Percentiles rank a stretch among this genome's conserved stretches.
Evolutionary conservation across 2,888 invertebrate species (phyloP).

Genomic region (Andrena hattorfiana): DNA sequence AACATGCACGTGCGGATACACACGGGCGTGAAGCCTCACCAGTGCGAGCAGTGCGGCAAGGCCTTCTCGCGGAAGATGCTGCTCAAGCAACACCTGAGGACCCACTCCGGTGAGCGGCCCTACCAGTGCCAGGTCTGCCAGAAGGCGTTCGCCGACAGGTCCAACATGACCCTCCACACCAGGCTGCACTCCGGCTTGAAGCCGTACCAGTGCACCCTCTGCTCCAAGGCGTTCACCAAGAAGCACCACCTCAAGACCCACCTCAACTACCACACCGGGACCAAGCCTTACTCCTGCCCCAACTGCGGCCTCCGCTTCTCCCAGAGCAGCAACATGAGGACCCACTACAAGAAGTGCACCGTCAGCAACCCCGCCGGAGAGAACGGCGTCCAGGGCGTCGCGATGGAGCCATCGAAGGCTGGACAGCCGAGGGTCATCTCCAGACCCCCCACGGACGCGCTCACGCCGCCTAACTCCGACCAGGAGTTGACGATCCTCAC

Average conservation of each 20-base stretch:
- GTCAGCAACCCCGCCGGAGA: slow-evolving; percentile 42
- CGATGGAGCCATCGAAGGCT: neutral
- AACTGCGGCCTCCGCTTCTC: slow-evolving; percentile 92
- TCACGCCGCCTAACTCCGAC: slow-evolving; percentile 81
- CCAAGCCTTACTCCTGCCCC: slow-evolving; percentile 92
- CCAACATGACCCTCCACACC: slow-evolving; percentile 94
- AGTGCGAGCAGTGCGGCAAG: slow-evolving; percentile 91
- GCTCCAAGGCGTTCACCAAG: slow-evolving; percentile 93
- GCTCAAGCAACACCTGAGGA: slow-evolving; percentile 92
- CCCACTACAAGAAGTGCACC: slow-evolving; percentile 92
- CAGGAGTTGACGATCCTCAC: slow-evolving; percentile 77
- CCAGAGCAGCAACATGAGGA: slow-evolving; percentile 95
- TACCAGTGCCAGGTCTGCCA: slow-evolving; percentile 93
- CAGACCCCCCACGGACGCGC: slow-evolving; percentile 59
- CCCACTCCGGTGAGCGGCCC: slow-evolving; percentile 93
- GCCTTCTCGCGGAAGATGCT: slow-evolving; percentile 95
- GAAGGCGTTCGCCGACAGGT: slow-evolving; percentile 93
- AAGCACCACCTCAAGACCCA: slow-evolving; percentile 94
- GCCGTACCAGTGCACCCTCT: slow-evolving; percentile 89
- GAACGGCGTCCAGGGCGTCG: neutral
- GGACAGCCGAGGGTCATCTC: slow-evolving; percentile 21
- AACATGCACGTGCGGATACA: slow-evolving; percentile 95
- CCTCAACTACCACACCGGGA: slow-evolving; percentile 93
- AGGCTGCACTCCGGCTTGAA: slow-evolving; percentile 93
- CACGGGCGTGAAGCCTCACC: slow-evolving; percentile 92